Base-by-base conservation (phyloP, 2,113 vertebrate species). In the Trochalopteron elliotii region DNA sequence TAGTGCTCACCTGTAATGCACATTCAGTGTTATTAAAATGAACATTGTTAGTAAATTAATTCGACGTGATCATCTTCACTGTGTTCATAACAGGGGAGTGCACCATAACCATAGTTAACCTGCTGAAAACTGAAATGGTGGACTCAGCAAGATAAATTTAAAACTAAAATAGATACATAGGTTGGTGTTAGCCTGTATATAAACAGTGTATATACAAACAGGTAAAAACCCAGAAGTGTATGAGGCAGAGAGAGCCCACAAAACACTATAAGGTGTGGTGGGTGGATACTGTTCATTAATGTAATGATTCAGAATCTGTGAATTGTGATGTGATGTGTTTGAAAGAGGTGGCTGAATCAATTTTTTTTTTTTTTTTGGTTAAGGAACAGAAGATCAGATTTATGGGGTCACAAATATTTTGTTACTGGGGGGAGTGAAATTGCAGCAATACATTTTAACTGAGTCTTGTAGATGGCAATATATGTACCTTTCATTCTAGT, bases 61-160 rank as follows among this genome's bases (percentile, higher is more conserved):
- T n/a, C 5, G 2, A 25, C 2, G 0, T 80, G 55, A 53, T 45
- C 7, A 33, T 90, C 27, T 80, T 69, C 33, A 50, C 18, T 27
- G 33, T 9, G 12, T 50, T 27, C 1, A 0, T 82, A 23, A 37
- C 84, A 64, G 8, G 11, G 31, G 12, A 84, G 19, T 47, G 10
- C 5, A 25, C 28, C 15, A 49, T 4, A 19, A 35, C 18, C 4
- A 4, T 18, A 13, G 9, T 60, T 76, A 42, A 68, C n/a, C 27
- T 77, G 20, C 27, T 74, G 2, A 1, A 37, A 76, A 47, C 27
- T 71, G 44, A 42, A 37, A n/a, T 0, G 0, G 3, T 75, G 7
- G 27, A 37, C 12, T 67, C 1, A 6, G 13, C 35, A 64, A 60
- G 39, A 40, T 79, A 72, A 84, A 64, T 31, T 44, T 47, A 28